Evolutionary conservation across 2,797 vertebrate species (phyloP).

Genomic region (Lacerta bilineata): DNA sequence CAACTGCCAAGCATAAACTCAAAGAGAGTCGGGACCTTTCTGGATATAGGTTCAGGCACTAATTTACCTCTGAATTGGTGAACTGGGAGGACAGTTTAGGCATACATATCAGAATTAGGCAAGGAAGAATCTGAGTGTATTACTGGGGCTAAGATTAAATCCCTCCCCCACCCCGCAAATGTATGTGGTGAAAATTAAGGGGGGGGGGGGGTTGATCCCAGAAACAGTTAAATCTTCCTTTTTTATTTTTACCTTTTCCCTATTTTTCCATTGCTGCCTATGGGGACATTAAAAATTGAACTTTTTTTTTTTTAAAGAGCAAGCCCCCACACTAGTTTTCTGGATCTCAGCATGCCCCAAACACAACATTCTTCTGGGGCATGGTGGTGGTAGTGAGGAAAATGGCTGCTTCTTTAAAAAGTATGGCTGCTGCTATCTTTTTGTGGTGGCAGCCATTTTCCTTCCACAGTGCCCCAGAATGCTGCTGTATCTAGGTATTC

Average conservation of each 20-base stretch:
- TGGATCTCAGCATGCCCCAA: neutral
- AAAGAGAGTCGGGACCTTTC: slow-evolving; percentile 10
- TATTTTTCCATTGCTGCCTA: neutral
- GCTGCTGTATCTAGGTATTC: neutral
- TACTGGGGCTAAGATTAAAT: neutral
- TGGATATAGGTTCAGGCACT: neutral
- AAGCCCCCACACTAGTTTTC: no score
- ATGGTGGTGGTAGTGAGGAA: neutral
- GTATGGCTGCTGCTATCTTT: no score
- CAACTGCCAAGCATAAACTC: neutral
- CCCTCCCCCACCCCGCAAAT: neutral
- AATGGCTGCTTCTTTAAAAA: neutral
- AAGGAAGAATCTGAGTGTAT: neutral
- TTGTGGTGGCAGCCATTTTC: no score
- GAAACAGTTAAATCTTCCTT: no score
- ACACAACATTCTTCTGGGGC: neutral
- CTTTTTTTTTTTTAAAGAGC: no score
- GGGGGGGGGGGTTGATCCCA: no score
- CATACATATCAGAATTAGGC: neutral
- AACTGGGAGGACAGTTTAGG: neutral
- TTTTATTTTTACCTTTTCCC: no score
- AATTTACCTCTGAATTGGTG: neutral
- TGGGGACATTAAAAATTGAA: neutral
- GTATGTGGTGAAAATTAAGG: neutral
- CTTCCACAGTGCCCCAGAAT: neutral